Evolutionary conservation across 2,113 vertebrate species (phyloP).

Genomic region (Cottus gobio): DNA sequence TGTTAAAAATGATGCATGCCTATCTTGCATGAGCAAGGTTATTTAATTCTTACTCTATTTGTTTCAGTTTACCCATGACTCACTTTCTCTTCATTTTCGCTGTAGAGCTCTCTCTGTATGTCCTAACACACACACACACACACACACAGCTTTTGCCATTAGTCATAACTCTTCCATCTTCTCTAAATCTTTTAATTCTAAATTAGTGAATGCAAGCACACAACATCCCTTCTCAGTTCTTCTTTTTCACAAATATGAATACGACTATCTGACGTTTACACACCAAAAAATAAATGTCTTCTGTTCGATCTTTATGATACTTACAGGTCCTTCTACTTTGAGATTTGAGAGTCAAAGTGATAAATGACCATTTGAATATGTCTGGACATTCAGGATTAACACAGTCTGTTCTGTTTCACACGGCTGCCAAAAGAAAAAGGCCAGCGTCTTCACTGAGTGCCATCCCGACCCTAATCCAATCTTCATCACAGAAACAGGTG

Average conservation of each 20-base stretch:
- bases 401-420: slow-evolving; percentile 69
- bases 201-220: background rate
- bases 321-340: slow-evolving; percentile 15
- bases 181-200: background rate
- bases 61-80: background rate
- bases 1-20: background rate
- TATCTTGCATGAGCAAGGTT: background rate
- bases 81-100: background rate
- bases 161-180: no score
- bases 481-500: slow-evolving; percentile 69
- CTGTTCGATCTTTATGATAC: slow-evolving; percentile 16
- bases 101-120: background rate
- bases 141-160: no score
- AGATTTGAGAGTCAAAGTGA: slow-evolving; percentile 57
- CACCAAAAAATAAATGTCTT: background rate
- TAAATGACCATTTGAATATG: slow-evolving; percentile 59
- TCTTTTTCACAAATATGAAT: background rate
- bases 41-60: background rate
- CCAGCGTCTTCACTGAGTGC: slow-evolving; percentile 31
- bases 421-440: slow-evolving; percentile 61
- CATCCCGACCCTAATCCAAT: slow-evolving; percentile 54
- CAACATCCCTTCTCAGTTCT: background rate
- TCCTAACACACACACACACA: no score
- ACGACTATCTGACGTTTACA: background rate
- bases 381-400: slow-evolving; percentile 59